Base-by-base conservation (phyloP, 2,888 invertebrate genomes). In the Flexamia atlantica region DNA sequence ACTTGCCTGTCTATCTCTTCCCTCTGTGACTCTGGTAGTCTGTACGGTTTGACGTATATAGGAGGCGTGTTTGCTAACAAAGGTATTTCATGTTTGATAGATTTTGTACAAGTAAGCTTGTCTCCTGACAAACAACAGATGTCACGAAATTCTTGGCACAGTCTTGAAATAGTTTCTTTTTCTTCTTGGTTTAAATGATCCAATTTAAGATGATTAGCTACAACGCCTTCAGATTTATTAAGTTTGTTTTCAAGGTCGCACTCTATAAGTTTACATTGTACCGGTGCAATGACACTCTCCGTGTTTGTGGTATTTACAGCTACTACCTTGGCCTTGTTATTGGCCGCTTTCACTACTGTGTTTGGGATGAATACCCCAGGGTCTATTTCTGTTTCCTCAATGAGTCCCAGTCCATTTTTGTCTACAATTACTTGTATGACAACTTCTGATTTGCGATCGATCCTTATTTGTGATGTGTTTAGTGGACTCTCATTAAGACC, bases 1-100 rank as follows among this genome's bases (percentile, higher is more conserved):
- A 81, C 30, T 23, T 81, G 81, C 17, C 10, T 28, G n/a, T 53
- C 20, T n/a, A 81, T 32, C 14, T 28, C 36, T 12, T 23, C 28
- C 17, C 57, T 81, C 30, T 57, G 60, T 20, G 40, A 7, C 17
- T 70, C 82, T 9, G 82, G 82, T 46, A 82, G 25, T 10, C 82
- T 25, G n/a, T 82, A 82, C 14, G 72, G 70, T 20, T 36, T 23
- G 32, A 46, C 23, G 25, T 46, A 70, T 1, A 82, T 46, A 46
- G 82, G 82, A 28, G 68, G 25, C 30, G n/a, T n/a, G 17, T 68
- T 25, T 25, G 20, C 25, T 23, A 23, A 9, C 25, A 25, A 23
- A 5, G 68, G 68, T 7, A 68, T 68, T 68, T 10, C 28, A 25
- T 68, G 68, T 28, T 68, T 25, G 12, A 40, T 40, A 12, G 7